phyloP scores from a whole-genome alignment of 2,113 vertebrate species.

The Calyptommatus sinebrachiatus region DNA sequence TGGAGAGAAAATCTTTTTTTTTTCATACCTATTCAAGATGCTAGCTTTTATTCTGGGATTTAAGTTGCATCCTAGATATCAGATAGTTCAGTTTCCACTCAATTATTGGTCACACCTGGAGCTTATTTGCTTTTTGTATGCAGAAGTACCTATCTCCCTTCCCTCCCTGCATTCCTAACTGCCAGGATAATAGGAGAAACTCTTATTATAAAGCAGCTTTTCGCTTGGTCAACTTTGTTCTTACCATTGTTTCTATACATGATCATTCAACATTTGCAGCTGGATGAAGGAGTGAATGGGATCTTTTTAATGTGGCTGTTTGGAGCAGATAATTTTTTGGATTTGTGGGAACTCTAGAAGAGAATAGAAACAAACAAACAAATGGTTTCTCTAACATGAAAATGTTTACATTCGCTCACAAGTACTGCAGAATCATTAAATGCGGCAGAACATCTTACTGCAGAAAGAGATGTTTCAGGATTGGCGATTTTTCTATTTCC shows the following conservation, averaged over 20 bases:
- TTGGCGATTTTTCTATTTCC: background rate
- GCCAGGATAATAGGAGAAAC: background rate
- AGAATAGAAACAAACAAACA: background rate
- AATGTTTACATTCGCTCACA: constrained; percentile 50
- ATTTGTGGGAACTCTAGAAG: constrained; percentile 31
- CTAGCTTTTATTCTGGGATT: no score
- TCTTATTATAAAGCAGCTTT: background rate
- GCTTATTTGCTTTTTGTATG: no score
- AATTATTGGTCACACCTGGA: no score
- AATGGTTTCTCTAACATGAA: constrained; percentile 42
- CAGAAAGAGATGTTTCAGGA: constrained; percentile 17
- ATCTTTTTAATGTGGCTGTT: background rate
- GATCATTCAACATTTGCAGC: background rate
- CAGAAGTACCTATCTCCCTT: no score
- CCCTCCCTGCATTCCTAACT: no score
- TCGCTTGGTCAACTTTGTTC: background rate
- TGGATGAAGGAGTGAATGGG: background rate
- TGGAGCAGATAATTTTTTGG: constrained; percentile 2
- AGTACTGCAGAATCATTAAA: constrained; percentile 37
- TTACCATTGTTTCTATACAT: background rate
- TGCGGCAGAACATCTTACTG: background rate
- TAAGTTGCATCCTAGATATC: no score
- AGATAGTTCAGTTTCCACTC: no score
- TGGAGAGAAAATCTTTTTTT: no score
- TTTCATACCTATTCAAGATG: no score